These are phyloP conservation scores for Clanis bilineata DNA, from an alignment of 2,888 invertebrate species.

Conservation along the genomic window DNA sequence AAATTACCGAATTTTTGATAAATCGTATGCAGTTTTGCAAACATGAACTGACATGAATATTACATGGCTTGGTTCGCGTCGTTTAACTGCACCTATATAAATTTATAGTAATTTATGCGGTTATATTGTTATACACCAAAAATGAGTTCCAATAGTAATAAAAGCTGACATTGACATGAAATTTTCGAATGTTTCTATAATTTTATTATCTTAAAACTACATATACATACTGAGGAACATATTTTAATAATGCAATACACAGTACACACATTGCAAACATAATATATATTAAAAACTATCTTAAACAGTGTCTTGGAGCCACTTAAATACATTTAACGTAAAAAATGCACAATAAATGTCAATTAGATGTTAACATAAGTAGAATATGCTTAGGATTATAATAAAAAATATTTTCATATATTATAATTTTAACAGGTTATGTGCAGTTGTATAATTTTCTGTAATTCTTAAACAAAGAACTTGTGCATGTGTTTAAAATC, in stretches of 20 bases:
- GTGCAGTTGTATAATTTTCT: neutral
- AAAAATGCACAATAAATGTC: constrained; percentile 19
- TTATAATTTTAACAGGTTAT: neutral
- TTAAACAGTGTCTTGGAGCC: constrained; percentile 14
- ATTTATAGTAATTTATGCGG: too few species aligned
- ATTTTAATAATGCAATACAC: constrained; percentile 1
- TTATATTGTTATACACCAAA: too few species aligned
- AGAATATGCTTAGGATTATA: neutral
- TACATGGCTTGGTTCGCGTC: too few species aligned
- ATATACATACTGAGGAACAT: constrained; percentile 12
- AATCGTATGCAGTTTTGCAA: too few species aligned
- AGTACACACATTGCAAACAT: neutral
- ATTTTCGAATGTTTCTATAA: neutral
- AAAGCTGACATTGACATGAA: neutral
- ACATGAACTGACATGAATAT: too few species aligned
- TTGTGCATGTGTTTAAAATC: neutral
- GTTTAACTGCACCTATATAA: too few species aligned
- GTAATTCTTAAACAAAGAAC: neutral
- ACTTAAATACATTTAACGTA: constrained; percentile 7
- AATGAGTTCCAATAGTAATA: too few species aligned
- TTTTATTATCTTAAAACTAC: constrained; percentile 1
- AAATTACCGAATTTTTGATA: too few species aligned
- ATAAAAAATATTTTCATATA: neutral
- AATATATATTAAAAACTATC: constrained; percentile 4
- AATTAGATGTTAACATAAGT: constrained; percentile 14